phyloP scores from a whole-genome alignment of 92 coral and sea anemone genomes.

The Zoanthus gigantus region DNA sequence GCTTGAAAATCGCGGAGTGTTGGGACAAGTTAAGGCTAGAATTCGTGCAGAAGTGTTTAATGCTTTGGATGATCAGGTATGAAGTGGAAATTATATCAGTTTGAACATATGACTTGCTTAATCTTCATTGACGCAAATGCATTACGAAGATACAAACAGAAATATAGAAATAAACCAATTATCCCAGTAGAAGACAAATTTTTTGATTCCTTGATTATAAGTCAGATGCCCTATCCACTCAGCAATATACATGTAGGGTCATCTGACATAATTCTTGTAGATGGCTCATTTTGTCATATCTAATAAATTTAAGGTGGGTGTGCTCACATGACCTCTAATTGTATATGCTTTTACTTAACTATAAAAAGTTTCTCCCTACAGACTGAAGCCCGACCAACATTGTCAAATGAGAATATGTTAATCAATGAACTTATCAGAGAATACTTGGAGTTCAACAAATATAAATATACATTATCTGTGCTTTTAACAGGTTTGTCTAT shows the following conservation, averaged over 20 bases:
- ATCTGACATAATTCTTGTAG: no score
- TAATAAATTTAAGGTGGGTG: no score
- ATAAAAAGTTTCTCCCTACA: not conserved
- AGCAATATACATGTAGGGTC: no score
- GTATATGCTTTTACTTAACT: not conserved
- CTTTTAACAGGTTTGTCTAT: conserved; percentile 79
- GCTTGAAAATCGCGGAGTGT: conserved; percentile 94
- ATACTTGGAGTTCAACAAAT: conserved; percentile 94
- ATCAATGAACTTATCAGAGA: conserved; percentile 97
- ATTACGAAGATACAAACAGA: no score
- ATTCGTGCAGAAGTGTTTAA: conserved; percentile 94
- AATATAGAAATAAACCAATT: no score
- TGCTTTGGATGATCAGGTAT: conserved; percentile 95
- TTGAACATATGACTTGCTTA: no score
- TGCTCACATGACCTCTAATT: no score
- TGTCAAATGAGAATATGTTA: conserved; percentile 96
- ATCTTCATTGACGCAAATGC: no score
- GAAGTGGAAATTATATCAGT: not conserved
- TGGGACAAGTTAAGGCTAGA: conserved; percentile 96
- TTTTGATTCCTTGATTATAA: no score
- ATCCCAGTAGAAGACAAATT: no score
- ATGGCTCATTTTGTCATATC: no score
- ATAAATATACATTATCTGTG: conserved; percentile 95
- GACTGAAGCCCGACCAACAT: conserved; percentile 88
- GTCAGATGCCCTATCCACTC: no score